A percentile compares a stretch with the other conserved stretches of the same genome.
phyloP scores from a whole-genome alignment of 2,113 vertebrate genomes.

The Strigops habroptila region DNA sequence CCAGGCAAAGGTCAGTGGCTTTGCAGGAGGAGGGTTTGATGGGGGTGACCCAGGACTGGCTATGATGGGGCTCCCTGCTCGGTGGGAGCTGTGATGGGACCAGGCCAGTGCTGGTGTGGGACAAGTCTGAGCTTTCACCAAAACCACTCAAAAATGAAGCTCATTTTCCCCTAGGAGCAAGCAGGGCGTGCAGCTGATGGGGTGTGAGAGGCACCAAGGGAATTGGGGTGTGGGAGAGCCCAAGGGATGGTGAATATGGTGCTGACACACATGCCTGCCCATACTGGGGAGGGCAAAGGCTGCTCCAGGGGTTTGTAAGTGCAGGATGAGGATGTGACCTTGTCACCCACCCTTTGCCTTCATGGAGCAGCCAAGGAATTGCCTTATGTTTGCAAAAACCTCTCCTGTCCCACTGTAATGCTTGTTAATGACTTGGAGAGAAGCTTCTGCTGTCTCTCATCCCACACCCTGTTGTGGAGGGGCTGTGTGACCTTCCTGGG shows the following conservation, averaged over 20 bases:
- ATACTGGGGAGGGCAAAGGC: not conserved
- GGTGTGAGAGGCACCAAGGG: accelerated
- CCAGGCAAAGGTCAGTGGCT: constrained; percentile 64
- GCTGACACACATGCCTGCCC: not conserved
- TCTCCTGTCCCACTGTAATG: accelerated
- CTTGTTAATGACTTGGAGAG: accelerated
- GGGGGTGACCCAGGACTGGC: not conserved
- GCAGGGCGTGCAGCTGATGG: not conserved
- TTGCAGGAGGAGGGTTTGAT: not conserved
- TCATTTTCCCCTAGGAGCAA: accelerated
- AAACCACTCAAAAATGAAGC: accelerated
- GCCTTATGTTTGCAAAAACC: not conserved
- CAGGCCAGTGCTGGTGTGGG: not conserved
- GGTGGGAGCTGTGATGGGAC: not conserved
- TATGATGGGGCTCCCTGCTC: not conserved
- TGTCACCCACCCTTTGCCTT: not conserved
- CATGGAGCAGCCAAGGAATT: accelerated
- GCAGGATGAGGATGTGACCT: not conserved
- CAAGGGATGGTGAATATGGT: not conserved
- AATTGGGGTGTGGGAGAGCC: accelerated
- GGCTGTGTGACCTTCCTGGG: not conserved
- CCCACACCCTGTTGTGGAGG: not conserved
- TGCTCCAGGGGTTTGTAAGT: accelerated
- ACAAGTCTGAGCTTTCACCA: accelerated
- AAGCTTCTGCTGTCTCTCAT: not conserved